These are phyloP conservation scores for Scytalopus superciliaris DNA, from an alignment of 2,113 vertebrate species.

Conservation along the genomic window DNA sequence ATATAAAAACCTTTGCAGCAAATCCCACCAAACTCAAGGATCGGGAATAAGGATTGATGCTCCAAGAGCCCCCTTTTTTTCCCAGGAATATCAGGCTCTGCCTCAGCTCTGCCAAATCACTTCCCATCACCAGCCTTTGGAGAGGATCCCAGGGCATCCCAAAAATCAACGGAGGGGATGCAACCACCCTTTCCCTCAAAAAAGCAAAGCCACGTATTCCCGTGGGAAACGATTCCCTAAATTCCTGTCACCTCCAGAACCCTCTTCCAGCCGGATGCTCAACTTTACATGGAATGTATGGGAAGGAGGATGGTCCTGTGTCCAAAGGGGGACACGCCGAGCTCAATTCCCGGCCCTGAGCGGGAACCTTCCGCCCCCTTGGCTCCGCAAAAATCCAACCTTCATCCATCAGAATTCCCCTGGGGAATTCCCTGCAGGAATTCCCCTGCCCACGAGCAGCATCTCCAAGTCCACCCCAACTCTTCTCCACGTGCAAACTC, in stretches of 20 bases:
- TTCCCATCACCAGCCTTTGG: neutral
- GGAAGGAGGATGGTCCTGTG: neutral
- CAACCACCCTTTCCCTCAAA: rapidly evolving
- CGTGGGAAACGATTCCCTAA: neutral
- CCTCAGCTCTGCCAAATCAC: too few species aligned
- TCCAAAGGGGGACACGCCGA: neutral
- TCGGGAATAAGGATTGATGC: rapidly evolving
- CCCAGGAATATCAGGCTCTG: neutral
- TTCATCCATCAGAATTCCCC: neutral
- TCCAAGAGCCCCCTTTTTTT: neutral
- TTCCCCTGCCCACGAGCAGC: neutral
- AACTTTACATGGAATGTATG: neutral
- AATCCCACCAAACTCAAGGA: neutral
- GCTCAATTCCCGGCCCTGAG: neutral
- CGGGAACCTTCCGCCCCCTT: neutral
- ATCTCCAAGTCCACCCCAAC: neutral
- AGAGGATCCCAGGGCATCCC: neutral
- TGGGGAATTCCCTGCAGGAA: neutral
- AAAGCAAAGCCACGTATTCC: neutral
- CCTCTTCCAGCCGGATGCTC: neutral
- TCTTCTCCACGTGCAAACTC: neutral
- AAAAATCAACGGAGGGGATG: neutral
- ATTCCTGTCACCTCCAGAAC: neutral
- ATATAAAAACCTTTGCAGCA: neutral
- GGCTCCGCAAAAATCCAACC: neutral